Conservation (phyloP, 2,113 vertebrate genomes). For the Colossoma macropomum region DNA sequence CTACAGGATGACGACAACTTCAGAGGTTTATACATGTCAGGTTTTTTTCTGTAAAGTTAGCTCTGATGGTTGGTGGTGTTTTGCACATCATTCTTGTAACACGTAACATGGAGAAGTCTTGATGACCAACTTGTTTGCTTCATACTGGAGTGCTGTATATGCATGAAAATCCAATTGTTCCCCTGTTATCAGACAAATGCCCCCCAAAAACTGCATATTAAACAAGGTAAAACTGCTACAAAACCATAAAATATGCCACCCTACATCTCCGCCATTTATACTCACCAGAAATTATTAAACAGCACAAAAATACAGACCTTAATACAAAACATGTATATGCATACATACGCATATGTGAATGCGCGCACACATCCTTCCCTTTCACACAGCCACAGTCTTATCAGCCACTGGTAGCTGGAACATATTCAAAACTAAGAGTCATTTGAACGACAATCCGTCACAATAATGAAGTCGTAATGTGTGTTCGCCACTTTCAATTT, state of each 20-base stretch:
- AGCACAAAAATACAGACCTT: slow-evolving; percentile 28
- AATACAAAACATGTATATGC: slow-evolving; percentile 37
- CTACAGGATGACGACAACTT: no score
- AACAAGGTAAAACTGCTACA: slow-evolving; percentile 53
- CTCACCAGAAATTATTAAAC: slow-evolving; percentile 11
- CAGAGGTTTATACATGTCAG: no score
- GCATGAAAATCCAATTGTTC: slow-evolving; percentile 27
- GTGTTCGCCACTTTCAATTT: slow-evolving; percentile 5
- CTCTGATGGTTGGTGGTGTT: slow-evolving; percentile 6
- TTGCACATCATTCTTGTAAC: slow-evolving; percentile 20
- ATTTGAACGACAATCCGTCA: slow-evolving; percentile 1
- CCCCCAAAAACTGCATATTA: slow-evolving; percentile 44
- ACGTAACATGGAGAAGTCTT: slow-evolving; percentile 10
- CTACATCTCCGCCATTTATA: slow-evolving; percentile 20
- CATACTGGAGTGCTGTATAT: slow-evolving; percentile 9
- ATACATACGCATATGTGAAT: slow-evolving; percentile 11
- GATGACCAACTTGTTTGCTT: not conserved
- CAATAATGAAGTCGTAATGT: slow-evolving; percentile 18
- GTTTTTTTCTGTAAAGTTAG: not conserved
- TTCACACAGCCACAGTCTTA: slow-evolving; percentile 29
- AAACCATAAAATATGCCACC: slow-evolving; percentile 23
- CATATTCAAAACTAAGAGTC: slow-evolving; percentile 19
- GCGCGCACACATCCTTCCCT: slow-evolving; percentile 18
- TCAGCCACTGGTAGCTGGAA: slow-evolving; percentile 16
- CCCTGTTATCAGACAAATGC: slow-evolving; percentile 21